A percentile compares a stretch with the other conserved stretches of the same genome.
These are phyloP conservation scores for Bombus haemorrhoidalis DNA, from an alignment of 1,140 invertebrate species.

Conservation along the genomic window DNA sequence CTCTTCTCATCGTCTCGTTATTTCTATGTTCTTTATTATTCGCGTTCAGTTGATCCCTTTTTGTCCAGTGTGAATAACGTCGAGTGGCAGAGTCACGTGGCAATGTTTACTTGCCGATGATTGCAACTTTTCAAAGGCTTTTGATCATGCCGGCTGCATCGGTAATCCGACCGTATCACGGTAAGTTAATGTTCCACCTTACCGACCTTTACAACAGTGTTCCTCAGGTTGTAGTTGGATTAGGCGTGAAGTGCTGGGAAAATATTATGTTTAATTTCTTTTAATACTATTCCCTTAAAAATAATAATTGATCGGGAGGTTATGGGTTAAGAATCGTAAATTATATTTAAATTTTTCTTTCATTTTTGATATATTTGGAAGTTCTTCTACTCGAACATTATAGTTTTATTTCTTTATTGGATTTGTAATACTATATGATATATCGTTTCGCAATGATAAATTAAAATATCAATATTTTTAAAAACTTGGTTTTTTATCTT, in stretches of 20 bases:
- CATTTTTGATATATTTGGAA: too few relatives aligned
- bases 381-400: too few relatives aligned
- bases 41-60: background rate
- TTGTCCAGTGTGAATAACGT: slow-evolving; percentile 67
- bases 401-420: too few relatives aligned
- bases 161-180: slow-evolving; percentile 71
- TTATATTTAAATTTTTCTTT: too few relatives aligned
- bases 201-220: slow-evolving; percentile 44
- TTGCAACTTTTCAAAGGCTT: slow-evolving; percentile 52
- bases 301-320: too few relatives aligned
- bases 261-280: background rate
- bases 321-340: too few relatives aligned
- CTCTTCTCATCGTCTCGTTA: too few relatives aligned
- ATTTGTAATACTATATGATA: too few relatives aligned
- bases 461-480: too few relatives aligned
- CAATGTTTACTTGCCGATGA: slow-evolving; percentile 74
- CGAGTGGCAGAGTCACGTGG: slow-evolving; percentile 77
- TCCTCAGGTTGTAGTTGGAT: background rate
- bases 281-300: too few relatives aligned
- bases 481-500: too few relatives aligned
- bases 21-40: background rate
- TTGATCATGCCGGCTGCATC: slow-evolving; percentile 33
- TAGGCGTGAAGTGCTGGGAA: background rate
- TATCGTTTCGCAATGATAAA: too few relatives aligned
- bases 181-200: slow-evolving; percentile 73